Base-by-base conservation (phyloP, 2,113 vertebrate genomes). In the Noctilio leporinus region DNA sequence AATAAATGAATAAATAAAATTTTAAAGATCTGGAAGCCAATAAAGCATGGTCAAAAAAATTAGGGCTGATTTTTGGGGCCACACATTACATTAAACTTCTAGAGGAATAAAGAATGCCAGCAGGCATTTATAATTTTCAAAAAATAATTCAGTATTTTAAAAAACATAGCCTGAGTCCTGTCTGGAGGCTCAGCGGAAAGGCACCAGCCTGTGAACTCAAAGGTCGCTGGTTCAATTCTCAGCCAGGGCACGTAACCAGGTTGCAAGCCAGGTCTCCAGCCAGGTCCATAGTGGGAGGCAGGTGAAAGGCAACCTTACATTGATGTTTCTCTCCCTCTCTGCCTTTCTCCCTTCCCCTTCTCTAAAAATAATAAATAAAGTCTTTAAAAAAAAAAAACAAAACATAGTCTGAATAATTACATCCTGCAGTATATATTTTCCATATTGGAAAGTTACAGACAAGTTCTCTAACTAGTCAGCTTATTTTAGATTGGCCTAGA, bases 31-130 rank as follows among this genome's bases (percentile, higher is more conserved):
- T 62, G 59, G 59, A 28, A 62, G 26, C 30, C 59, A 30, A 67
- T 49, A 65, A n/a, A 64, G 33, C 40, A 0, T 45, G 12, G 28
- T 70, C 26, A 7, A 57, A 82, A 86, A 90, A 43, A n/a, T 30
- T 26, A 89, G 19, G 35, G 24, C 62, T 67, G 11, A 40, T 75
- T 59, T 40, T n/a, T 6, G 45, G n/a, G 10, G 49, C 53, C 20
- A 64, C 43, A 80, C 10, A 62, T 89, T 94, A 95, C 51, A 81
- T 87, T 87, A 86, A 72, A 81, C 65, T 89, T 92, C 80, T 93
- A 92, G 33, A 70, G n/a, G 51, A 57, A 73, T 87, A 72, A 89
- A 83, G 28, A 77, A 47, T 10, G 33, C 3, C 24, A 86, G 35
- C n/a, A 15, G 38, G 10, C 38, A 84, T 35, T 6, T 30, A 38